Evolutionary conservation across 2,113 vertebrate genomes (phyloP), one percentile per base, ranked within the genome.

Genomic region (Pontoporia blainvillei): DNA sequence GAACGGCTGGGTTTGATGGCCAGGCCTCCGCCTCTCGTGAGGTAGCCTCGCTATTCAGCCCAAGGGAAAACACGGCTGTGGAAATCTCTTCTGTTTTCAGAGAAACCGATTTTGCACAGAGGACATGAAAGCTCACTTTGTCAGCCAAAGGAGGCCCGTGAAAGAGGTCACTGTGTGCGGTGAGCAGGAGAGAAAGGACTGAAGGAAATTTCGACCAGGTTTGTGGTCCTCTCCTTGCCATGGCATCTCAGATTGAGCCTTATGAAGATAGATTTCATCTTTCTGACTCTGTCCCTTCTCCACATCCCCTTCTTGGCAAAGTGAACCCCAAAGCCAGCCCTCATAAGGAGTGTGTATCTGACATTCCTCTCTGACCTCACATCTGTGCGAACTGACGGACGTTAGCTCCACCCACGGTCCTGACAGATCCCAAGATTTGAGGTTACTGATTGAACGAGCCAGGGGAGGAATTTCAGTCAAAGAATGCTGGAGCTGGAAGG

Each of bases 161-260:
- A 98, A 98, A 98, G 97, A 97, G 96, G 97, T 91, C 93, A 90
- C 87, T 98, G 84, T 98, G n/a, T 9, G 0, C 25, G 1, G 13
- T 6, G 23, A 67, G 31, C 12, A 9, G 61, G 44, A 20, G 36
- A 89, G 92, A 86, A 95, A 93, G 87, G 41, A 17, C 0, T 0
- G 5, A 89, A 95, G 98, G 97, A 98, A 98, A 98, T 98, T 98
- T 98, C 98, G 98, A 98, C 61, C 89, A 27, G 4, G 75, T 0
- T 0, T 36, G 44, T 78, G 97, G 93, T 54, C 88, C 66, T 29
- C 7, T n/a, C 25, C 69, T 78, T 52, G 57, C 23, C 44, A 52
- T 39, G 3, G 39, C 36, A 20, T 90, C 84, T 23, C 8, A 15
- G 0, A 0, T 1, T 31, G 91, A 57, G 54, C 64, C 71, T 27